Evolutionary conservation across 1,140 invertebrate genomes (phyloP).

Genomic region (Papilio helenus): DNA sequence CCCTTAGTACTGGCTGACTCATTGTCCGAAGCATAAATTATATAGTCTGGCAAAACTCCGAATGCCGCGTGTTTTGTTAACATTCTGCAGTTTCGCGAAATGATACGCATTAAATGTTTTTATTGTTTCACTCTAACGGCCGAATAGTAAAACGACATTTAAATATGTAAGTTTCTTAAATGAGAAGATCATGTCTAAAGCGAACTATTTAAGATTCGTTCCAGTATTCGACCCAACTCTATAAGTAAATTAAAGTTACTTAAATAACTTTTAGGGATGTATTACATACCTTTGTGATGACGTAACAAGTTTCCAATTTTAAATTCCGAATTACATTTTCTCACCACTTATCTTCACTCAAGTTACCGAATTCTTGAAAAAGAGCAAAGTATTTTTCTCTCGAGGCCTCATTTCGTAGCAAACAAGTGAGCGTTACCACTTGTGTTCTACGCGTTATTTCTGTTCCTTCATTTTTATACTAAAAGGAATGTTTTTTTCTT

Average conservation of each 20-base stretch:
- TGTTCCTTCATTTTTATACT: constrained; percentile 22
- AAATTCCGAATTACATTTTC: background rate
- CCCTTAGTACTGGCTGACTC: constrained; percentile 9
- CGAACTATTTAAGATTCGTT: background rate
- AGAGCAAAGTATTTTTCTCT: constrained; percentile 6
- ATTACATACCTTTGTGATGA: no score
- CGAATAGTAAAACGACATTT: background rate
- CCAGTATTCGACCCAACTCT: no score
- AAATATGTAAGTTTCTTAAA: background rate
- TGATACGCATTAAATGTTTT: background rate
- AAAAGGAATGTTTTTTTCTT: constrained; percentile 25
- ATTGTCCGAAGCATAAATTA: constrained; percentile 19
- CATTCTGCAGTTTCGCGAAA: background rate
- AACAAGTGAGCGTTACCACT: constrained; percentile 29
- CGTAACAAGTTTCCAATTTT: no score
- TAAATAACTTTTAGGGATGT: background rate
- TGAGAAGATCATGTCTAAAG: no score
- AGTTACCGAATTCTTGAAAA: constrained; percentile 17
- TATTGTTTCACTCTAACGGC: background rate
- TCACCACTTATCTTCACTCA: background rate
- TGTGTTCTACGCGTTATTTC: constrained; percentile 32
- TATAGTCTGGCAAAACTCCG: constrained; percentile 20
- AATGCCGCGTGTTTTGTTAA: background rate
- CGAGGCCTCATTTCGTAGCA: constrained; percentile 19
- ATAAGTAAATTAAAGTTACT: background rate